Base-by-base conservation (phyloP, 2,888 invertebrate species). In the Metellina segmentata region DNA sequence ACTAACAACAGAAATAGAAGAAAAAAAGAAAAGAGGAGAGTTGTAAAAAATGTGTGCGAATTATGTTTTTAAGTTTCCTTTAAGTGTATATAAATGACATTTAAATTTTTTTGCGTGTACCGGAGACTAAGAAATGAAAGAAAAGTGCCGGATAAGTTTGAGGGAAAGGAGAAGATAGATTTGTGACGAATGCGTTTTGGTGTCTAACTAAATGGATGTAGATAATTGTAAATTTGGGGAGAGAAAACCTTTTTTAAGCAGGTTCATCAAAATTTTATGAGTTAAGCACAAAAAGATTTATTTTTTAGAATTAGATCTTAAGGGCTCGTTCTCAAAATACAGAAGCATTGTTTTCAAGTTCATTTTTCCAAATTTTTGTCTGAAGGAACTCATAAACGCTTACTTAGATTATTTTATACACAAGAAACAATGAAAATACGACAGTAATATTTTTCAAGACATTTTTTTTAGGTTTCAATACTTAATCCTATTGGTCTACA, bases 41-140 rank as follows among this genome's bases (percentile, higher is more conserved):
- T 61, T 16, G 61, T 11, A 34, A 78, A 34, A 61, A 86, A 20
- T 6, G 9, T 51, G 69, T 69, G n/a, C 75, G 82, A 91, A 82
- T 91, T 86, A 87, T 87, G 86, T 91, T 87, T 87, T 85, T 82
- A 87, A 77, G 89, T 90, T 90, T 90, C 72, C 51, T 82, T 81
- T 87, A 81, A 81, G 91, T 87, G 91, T 87, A 78, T 82, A 91
- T 91, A 91, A 86, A 91, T 91, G 86, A 78, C 87, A 91, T 87
- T 91, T 82, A 90, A 61, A 78, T 83, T 85, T 88, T 74, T 89
- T 79, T 51, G 1, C 82, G 51, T 48, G 51, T n/a, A 52, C 61
- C 13, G 16, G 20, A 53, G 81, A 75, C 81, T 81, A 75, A 81
- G 81, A 75, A 81, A 72, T 19, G 19, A 75, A 87, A 81, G 81